Evolutionary conservation across 2,113 vertebrate genomes (phyloP), one percentile per base, ranked within the genome.

Genomic region (Cricetomys ansorgei): DNA sequence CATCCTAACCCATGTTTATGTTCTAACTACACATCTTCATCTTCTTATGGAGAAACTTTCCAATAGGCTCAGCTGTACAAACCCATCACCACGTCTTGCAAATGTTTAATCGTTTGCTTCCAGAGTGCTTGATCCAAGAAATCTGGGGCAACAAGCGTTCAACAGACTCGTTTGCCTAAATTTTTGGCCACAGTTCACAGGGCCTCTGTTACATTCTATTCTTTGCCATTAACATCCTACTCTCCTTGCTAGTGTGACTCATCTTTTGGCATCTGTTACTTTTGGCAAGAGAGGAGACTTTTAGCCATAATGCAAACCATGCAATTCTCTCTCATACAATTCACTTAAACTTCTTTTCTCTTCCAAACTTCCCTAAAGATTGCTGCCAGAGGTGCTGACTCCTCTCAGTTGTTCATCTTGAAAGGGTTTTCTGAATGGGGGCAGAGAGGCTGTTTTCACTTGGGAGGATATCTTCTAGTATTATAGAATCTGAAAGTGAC

Each of bases 401-500:
- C 57, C 72, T 92, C 89, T 96, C 16, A 70, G 64, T 80, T 62
- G 45, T 59, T 96, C 92, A 12, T 69, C 57, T 88, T 9, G 59
- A 57, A 86, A 93, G n/a, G 50, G 62, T 85, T 87, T 34, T 93
- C 69, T 12, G 34, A 77, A 87, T 57, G 83, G 45, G 64, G 10
- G 34, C 62, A 48, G 34, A 67, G 73, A 93, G 15, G 57, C 25
- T 90, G 76, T 90, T 94, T 95, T 92, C 86, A 65, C 37, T 95
- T 92, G 87, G 27, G 53, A 40, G 92, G 70, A 11, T 91, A 69
- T 75, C 84, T 94, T 80, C 53, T 59, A 53, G 45, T 25, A 21
- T 79, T 79, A 90, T 72, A 83, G 89, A 89, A 89, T 89, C 86
- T 89, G 87, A 86, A 92, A 92, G 94, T 69, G 62, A 90, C 73